phyloP scores from a whole-genome alignment of 2,888 invertebrate species.

The Macrosoma leucophasiata region DNA sequence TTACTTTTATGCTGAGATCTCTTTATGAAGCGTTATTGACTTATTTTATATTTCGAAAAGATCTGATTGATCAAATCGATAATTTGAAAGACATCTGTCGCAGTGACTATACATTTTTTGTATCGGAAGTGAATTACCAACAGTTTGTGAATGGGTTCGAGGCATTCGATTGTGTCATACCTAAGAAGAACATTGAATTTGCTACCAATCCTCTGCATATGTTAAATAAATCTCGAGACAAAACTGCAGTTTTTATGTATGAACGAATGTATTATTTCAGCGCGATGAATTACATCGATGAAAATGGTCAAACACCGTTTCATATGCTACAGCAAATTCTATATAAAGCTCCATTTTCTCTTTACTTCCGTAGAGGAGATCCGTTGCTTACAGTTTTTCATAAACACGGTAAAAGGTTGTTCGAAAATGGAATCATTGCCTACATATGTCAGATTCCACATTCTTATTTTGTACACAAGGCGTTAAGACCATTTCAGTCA shows the following conservation, averaged over 20 bases:
- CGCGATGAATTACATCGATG: slow-evolving; percentile 1
- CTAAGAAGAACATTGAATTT: slow-evolving; percentile 3
- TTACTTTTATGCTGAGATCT: slow-evolving; percentile 1
- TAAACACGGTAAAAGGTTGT: background rate
- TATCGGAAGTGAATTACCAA: slow-evolving; percentile 1
- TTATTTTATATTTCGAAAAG: slow-evolving; percentile 1
- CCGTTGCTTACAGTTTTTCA: slow-evolving; percentile 1
- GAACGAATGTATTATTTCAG: slow-evolving; percentile 2
- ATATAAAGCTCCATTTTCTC: slow-evolving; percentile 2
- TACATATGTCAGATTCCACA: too few species aligned
- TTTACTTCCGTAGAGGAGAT: slow-evolving; percentile 3
- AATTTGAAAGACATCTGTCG: background rate
- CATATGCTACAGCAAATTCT: slow-evolving; percentile 2
- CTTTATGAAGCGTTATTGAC: slow-evolving; percentile 1
- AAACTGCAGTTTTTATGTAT: slow-evolving; percentile 5
- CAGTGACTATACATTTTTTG: slow-evolving; percentile 1
- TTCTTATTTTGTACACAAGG: background rate
- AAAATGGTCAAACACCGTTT: background rate
- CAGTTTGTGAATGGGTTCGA: slow-evolving; percentile 1
- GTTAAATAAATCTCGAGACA: background rate
- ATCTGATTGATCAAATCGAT: background rate
- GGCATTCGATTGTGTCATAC: slow-evolving; percentile 3
- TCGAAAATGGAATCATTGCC: slow-evolving; percentile 1
- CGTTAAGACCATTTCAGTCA: background rate
- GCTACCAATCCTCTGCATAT: slow-evolving; percentile 1